These are phyloP conservation scores for Drosophila rufa DNA, from an alignment of 1,140 invertebrate species.

Conservation along the genomic window DNA sequence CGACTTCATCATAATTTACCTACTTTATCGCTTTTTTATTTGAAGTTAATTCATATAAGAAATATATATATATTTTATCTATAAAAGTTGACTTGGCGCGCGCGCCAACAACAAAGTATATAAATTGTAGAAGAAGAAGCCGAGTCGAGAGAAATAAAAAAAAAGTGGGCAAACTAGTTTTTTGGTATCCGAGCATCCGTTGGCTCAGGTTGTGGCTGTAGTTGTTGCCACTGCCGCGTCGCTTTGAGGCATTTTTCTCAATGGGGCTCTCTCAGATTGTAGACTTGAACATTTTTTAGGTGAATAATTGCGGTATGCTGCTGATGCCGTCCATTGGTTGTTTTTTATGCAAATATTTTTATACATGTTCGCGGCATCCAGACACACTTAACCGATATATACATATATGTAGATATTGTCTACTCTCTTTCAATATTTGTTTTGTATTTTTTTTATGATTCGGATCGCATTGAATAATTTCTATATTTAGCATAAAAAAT, in stretches of 20 bases:
- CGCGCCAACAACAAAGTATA: slow-evolving; percentile 61
- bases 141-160: slow-evolving; percentile 8
- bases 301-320: slow-evolving; percentile 70
- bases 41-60: slow-evolving; percentile 43
- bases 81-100: slow-evolving; percentile 74
- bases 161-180: slow-evolving; percentile 83
- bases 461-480: slow-evolving; percentile 75
- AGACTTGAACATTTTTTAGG: slow-evolving; percentile 70
- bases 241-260: slow-evolving; percentile 66
- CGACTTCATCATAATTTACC: background rate
- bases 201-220: slow-evolving; percentile 72
- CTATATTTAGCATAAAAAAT: slow-evolving; percentile 79
- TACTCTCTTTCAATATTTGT: slow-evolving; percentile 58
- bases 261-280: slow-evolving; percentile 72
- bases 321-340: slow-evolving; percentile 31
- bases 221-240: slow-evolving; percentile 38
- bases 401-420: slow-evolving; percentile 30
- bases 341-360: slow-evolving; percentile 72
- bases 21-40: background rate
- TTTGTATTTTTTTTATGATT: slow-evolving; percentile 47
- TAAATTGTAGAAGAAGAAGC: slow-evolving; percentile 32
- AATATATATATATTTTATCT: slow-evolving; percentile 41
- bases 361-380: slow-evolving; percentile 28
- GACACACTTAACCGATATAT: slow-evolving; percentile 57
- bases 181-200: slow-evolving; percentile 78